Evolutionary conservation across 2,113 vertebrate species (phyloP).

Genomic region (Strix aluco): DNA sequence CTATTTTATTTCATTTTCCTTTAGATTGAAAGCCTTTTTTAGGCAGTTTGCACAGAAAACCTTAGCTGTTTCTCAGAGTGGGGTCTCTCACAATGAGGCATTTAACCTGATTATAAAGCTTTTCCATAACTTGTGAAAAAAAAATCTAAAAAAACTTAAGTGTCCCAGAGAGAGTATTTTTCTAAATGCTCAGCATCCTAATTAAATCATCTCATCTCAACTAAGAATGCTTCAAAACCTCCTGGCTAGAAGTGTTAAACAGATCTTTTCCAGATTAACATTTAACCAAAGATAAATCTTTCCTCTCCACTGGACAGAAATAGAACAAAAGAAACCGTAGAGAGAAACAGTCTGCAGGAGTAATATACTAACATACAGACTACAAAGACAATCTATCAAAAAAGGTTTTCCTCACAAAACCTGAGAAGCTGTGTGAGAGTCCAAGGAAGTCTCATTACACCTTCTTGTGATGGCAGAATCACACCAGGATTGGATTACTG

Average conservation of each 20-base stretch:
- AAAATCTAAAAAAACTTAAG: background rate
- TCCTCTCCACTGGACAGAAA: conserved; percentile 9
- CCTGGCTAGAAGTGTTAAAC: conserved; percentile 43
- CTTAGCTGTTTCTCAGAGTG: background rate
- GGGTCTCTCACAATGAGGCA: background rate
- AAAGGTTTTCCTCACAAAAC: conserved; percentile 35
- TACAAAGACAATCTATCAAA: conserved; percentile 33
- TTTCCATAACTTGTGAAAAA: background rate
- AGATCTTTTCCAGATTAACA: conserved; percentile 44
- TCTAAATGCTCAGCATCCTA: conserved; percentile 33
- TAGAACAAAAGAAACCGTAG: conserved; percentile 12
- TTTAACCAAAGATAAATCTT: conserved; percentile 36
- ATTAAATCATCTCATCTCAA: conserved; percentile 54
- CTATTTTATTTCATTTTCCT: background rate
- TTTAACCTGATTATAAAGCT: background rate
- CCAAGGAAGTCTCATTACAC: background rate
- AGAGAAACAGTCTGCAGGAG: background rate
- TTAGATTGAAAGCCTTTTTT: background rate
- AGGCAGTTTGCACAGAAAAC: background rate
- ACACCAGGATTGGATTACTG: background rate
- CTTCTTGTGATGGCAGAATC: conserved; percentile 32
- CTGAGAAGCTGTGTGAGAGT: background rate
- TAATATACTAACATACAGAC: background rate
- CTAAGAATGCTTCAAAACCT: conserved; percentile 33
- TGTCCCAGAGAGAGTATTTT: conserved; percentile 32